Evolutionary conservation across 2,888 invertebrate species (phyloP).

Genomic region (Timandra comae): DNA sequence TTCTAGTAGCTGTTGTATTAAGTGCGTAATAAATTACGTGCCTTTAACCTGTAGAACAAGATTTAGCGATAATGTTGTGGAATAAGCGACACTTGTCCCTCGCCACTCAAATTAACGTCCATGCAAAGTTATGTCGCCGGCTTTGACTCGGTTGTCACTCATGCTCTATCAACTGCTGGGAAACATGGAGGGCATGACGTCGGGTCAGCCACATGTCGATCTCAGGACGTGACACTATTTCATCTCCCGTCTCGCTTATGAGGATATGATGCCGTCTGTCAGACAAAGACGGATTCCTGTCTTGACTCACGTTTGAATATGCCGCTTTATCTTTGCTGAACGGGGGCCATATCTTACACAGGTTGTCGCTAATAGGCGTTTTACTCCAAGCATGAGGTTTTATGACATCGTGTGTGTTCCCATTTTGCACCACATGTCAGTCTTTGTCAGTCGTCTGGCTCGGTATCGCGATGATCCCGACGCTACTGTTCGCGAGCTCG

Average conservation of each 20-base stretch:
- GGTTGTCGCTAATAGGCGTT: conserved; percentile 74
- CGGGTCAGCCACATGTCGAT: conserved; percentile 71
- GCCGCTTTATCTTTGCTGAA: conserved; percentile 55
- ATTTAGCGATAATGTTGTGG: conserved; percentile 55
- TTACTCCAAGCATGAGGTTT: conserved; percentile 63
- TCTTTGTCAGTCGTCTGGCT: conserved; percentile 47
- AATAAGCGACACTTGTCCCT: conserved; percentile 55
- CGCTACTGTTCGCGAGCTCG: conserved; percentile 43
- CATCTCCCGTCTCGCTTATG: conserved; percentile 62
- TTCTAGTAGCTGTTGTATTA: conserved; percentile 65
- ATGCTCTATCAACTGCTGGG: conserved; percentile 75
- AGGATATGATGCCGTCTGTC: conserved; percentile 47
- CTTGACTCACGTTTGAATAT: conserved; percentile 51
- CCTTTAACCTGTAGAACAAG: conserved; percentile 55
- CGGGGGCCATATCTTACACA: conserved; percentile 64
- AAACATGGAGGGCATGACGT: conserved; percentile 66
- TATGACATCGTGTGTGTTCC: conserved; percentile 68
- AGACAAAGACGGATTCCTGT: conserved; percentile 64
- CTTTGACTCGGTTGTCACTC: conserved; percentile 64
- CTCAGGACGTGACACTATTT: conserved; percentile 64
- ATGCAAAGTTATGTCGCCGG: conserved; percentile 66
- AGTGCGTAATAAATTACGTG: conserved; percentile 56
- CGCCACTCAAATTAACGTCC: conserved; percentile 66
- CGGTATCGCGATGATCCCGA: conserved; percentile 48
- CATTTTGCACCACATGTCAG: conserved; percentile 56